Evolutionary conservation across 2,797 vertebrate species (phyloP).

Genomic region (Pangasius sanitwongsei): DNA sequence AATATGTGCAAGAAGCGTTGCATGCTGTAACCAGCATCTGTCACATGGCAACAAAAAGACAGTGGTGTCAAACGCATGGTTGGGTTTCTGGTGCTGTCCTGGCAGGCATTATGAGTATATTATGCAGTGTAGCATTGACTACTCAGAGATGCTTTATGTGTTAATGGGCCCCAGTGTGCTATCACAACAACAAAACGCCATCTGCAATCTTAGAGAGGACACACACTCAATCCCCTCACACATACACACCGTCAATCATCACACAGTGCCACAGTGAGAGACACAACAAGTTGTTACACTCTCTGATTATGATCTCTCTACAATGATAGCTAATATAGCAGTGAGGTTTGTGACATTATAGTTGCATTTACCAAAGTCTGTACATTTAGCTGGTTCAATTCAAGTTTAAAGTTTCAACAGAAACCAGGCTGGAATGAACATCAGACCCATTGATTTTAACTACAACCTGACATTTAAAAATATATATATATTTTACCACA

Average conservation of each 20-base stretch:
- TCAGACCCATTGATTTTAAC: not conserved
- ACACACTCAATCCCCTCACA: slow-evolving; percentile 31
- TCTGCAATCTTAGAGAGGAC: slow-evolving; percentile 46
- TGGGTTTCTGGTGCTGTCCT: slow-evolving; percentile 40
- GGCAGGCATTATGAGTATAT: slow-evolving; percentile 41
- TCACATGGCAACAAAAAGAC: slow-evolving; percentile 40
- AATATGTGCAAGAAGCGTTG: slow-evolving; percentile 11
- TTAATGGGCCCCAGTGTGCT: slow-evolving; percentile 55
- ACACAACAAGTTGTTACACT: slow-evolving; percentile 28
- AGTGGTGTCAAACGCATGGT: slow-evolving; percentile 54
- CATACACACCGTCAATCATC: slow-evolving; percentile 23
- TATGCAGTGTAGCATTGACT: slow-evolving; percentile 38
- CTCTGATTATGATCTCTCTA: slow-evolving; percentile 20
- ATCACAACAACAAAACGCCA: slow-evolving; percentile 56
- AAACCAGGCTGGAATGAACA: not conserved
- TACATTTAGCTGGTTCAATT: not conserved
- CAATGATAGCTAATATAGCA: not conserved
- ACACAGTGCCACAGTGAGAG: slow-evolving; percentile 4
- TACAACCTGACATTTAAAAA: not conserved
- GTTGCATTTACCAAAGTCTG: not conserved
- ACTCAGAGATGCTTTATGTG: slow-evolving; percentile 50
- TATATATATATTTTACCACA: not conserved
- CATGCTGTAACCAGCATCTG: slow-evolving; percentile 38
- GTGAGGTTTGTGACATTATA: not conserved
- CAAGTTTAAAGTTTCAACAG: not conserved